Evolutionary conservation across 2,113 vertebrate species (phyloP), one percentile per base, ranked within the genome.

Genomic region (Chaetodon auriga): DNA sequence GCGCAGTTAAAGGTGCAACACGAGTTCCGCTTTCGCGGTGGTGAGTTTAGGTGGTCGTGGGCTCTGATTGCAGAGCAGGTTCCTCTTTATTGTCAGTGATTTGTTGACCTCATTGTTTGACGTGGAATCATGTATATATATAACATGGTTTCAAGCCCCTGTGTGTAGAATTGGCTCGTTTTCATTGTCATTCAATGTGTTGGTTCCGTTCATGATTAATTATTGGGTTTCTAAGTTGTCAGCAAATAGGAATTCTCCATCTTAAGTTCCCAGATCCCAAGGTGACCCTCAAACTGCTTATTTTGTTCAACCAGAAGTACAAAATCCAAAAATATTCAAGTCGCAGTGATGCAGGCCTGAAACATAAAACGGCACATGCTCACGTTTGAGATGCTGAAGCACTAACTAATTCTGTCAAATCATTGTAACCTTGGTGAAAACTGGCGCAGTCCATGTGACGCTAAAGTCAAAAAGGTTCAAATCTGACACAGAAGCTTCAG

Each of bases 1-100:
- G n/a, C 19, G 8, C 38, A 1, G 49, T 25, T n/a, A 18, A 18
- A 78, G 75, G 77, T 43, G 78, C 49, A 36, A 13, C 5, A 7
- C 0, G 2, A 12, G 64, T 1, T 6, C 19, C 12, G 23, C 8
- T 1, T 11, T 11, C 6, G 5, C 21, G 2, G 10, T 21, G 5
- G 8, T 21, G 65, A 0, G 9, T 43, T n/a, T 45, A 30, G 3
- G 4, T 2, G 21, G 13, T 23, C 72, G 30, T 9, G 6, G n/a
- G 10, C 4, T 73, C 18, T 19, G 7, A 18, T 71, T 55, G 1
- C 19, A 68, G 15, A 25, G n/a, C n/a, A 12, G 6, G 16, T 45
- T 23, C n/a, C 7, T 25, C 25, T n/a, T 6, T 21, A 21, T 21
- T 21, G 6, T 19, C 49, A 7, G 16, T 7, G 38, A 41, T 41